Evolutionary conservation across 2,113 vertebrate species (phyloP), one percentile per base, ranked within the genome.

Genomic region (Neodontobutis hainanensis): DNA sequence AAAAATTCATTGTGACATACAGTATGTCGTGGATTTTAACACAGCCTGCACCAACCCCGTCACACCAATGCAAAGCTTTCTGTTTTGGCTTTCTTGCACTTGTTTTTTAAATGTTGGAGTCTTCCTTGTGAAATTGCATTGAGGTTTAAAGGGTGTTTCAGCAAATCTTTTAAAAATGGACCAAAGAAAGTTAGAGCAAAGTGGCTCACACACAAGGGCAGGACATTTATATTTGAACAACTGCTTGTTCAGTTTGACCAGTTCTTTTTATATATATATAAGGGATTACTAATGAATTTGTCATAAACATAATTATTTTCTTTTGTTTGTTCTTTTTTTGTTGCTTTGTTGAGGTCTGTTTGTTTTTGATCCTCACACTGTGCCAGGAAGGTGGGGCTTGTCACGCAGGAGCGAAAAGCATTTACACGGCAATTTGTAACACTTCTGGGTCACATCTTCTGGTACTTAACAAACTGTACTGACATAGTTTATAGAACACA

Each of bases 81-180:
- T 70, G 68, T 81, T 72, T 43, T 45, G 64, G 77, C 82, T 87
- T 84, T 72, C 86, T 91, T 92, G 90, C 90, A 92, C 88, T 91
- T 87, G 66, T 81, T 78, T 75, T 83, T 49, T 74, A 57, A 65
- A 56, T 62, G 48, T 74, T 35, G 15, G 61, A 47, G 75, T 77
- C 66, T 77, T 76, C 63, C 68, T 32, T 11, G 47, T 42, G 73
- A 79, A 70, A 61, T 59, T 43, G 52, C 34, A 15, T 70, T 6
- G 61, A 49, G 51, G 49, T 57, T 16, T 42, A 35, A 14, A 60
- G 60, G 57, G 67, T 16, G 19, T 56, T 78, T 81, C 65, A 75
- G 58, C 43, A 15, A 60, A 61, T 80, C 71, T 46, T 83, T 70
- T 79, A 61, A 82, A 80, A 74, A 81, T 76, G 90, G 92, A 93